Evolutionary conservation across 2,113 vertebrate genomes (phyloP).

Genomic region (Saimiri boliviensis): DNA sequence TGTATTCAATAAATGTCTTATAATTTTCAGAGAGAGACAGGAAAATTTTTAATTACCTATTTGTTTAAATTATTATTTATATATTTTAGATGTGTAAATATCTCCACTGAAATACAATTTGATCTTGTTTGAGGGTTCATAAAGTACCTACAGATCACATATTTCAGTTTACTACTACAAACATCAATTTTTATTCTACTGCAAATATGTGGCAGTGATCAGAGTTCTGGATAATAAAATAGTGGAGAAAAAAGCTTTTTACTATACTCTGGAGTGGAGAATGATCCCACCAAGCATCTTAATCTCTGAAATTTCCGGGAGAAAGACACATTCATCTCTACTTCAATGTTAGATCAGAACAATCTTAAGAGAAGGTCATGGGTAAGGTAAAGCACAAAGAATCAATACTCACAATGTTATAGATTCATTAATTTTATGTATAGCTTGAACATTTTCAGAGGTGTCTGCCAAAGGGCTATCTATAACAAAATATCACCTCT

Average conservation of each 20-base stretch:
- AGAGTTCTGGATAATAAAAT: neutral
- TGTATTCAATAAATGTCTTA: neutral
- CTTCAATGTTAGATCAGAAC: neutral
- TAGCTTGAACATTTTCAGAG: neutral
- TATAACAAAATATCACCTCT: neutral
- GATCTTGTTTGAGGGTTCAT: neutral
- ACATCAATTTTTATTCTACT: neutral
- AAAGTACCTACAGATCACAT: neutral
- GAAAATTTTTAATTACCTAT: neutral
- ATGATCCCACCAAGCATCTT: neutral
- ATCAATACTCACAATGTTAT: neutral
- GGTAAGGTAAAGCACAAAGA: neutral
- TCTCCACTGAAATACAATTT: neutral
- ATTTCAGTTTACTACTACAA: neutral
- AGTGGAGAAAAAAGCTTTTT: neutral
- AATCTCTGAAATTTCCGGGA: neutral
- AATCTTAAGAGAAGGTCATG: neutral
- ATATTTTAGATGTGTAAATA: neutral
- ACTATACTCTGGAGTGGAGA: neutral
- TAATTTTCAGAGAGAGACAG: neutral
- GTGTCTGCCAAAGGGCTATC: neutral
- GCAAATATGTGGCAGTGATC: neutral
- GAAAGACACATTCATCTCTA: neutral
- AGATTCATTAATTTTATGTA: neutral
- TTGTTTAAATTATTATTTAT: neutral